Evolutionary conservation across 2,888 invertebrate species (phyloP), one percentile per base, ranked within the genome.

Genomic region (Meiosimyza decipiens): DNA sequence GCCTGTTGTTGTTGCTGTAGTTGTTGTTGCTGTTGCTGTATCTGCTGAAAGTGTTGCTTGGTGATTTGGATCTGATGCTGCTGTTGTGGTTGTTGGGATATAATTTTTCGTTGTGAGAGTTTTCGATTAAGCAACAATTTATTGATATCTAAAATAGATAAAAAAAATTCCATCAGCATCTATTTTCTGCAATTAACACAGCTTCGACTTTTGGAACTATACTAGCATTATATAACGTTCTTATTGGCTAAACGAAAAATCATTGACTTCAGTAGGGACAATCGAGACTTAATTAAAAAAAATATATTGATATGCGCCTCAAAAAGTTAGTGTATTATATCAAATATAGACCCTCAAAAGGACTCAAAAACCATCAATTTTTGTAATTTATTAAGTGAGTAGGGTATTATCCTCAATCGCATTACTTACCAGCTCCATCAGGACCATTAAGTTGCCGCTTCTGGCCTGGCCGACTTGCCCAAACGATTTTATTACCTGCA

Each of bases 371-470:
- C 28, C 28, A 28, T 28, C 3, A 28, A 28, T 28, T 28, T 28
- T 4, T 28, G 28, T 28, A 28, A 28, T 28, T 4, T 28, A 28
- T 4, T 28, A 28, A 28, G 3, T 28, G 28, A 28, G 4, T 28
- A 28, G 28, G 6, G 9, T 40, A 40, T 40, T 40, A 7, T 40
- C 1, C 9, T 40, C 9, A 40, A 9, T 40, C 9, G 1, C 6
- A 40, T 40, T 18, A 62, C 73, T 74, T 69, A 84, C 83, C 83
- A 77, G 79, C 80, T 75, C 84, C 84, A 65, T 87, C 84, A 16
- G 87, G 87, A 63, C 87, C 87, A 76, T 87, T 87, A 1, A 85
- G 78, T 74, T 86, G 86, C 52, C 82, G 78, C 75, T 86, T 82
- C 73, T 80, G 84, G 4, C 80, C 79, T 12, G 84, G 77, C 15